A percentile compares a stretch with the other conserved stretches of the same genome.
These are phyloP conservation scores for Neodiprion lecontei DNA, from an alignment of 1,140 invertebrate genomes.

Conservation along the genomic window DNA sequence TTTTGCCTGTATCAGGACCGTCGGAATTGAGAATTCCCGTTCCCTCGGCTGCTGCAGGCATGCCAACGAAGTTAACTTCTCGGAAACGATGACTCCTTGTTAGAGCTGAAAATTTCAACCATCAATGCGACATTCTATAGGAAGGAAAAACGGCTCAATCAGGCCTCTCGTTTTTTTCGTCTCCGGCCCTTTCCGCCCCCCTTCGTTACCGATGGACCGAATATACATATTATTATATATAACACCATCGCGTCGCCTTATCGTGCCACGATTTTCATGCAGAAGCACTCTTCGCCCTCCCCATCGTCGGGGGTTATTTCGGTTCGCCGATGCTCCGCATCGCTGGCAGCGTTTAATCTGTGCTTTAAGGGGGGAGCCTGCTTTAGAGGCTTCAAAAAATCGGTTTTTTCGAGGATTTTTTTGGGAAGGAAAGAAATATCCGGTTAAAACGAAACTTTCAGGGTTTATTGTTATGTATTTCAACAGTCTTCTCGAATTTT, in stretches of 20 bases:
- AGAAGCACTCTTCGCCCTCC: neutral
- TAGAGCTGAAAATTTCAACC: neutral
- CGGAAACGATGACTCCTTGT: neutral
- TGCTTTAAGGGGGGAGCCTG: neutral
- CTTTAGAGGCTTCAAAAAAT: no score
- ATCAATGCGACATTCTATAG: neutral
- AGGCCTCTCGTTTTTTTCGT: neutral
- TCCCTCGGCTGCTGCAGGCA: no score
- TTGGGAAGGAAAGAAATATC: no score
- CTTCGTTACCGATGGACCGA: no score
- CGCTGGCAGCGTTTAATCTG: neutral
- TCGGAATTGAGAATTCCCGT: neutral
- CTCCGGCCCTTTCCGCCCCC: no score
- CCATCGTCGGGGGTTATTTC: neutral
- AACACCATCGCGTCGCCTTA: neutral
- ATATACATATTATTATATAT: no score
- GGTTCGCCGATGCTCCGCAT: neutral
- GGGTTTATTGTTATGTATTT: no score
- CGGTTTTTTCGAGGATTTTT: no score
- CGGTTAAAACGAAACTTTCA: no score
- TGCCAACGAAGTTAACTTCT: neutral
- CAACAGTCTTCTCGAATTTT: no score
- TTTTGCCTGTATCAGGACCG: neutral
- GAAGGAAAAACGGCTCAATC: neutral
- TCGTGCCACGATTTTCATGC: neutral